phyloP scores from a whole-genome alignment of 2,113 vertebrate species.

The Balaenoptera acutorostrata region DNA sequence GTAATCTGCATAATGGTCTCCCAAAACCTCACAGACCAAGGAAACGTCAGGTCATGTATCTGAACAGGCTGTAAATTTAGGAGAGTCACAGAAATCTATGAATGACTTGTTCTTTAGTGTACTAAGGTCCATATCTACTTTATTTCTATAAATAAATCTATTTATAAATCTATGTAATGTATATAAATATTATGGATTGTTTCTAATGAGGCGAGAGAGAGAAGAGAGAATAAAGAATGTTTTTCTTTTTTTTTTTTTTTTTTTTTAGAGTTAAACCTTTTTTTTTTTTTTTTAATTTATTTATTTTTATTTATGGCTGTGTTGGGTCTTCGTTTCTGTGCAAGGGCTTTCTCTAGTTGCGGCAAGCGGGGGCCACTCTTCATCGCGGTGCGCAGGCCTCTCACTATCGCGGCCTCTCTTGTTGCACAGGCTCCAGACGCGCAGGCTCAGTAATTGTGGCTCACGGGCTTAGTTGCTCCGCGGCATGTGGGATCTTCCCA shows the following conservation, averaged over 20 bases:
- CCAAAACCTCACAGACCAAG: not conserved
- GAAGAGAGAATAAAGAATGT: not conserved
- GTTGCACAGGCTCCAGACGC: no score
- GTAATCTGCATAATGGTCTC: not conserved
- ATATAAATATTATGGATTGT: not conserved
- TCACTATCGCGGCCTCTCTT: no score
- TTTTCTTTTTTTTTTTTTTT: conserved; percentile 35
- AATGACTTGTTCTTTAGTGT: not conserved
- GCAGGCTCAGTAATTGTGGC: no score
- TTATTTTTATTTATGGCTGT: no score
- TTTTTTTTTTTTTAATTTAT: no score
- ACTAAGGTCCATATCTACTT: not conserved
- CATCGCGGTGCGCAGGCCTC: no score
- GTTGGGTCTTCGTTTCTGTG: no score
- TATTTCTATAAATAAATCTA: not conserved
- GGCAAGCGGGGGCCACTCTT: no score
- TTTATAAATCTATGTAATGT: not conserved
- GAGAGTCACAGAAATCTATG: not conserved
- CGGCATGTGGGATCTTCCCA: no score
- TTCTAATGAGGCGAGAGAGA: not conserved
- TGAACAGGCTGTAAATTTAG: not conserved
- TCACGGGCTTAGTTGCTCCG: no score
- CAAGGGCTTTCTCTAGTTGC: no score
- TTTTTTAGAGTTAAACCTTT: no score
- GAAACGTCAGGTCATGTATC: not conserved